phyloP scores from a whole-genome alignment of 2,797 vertebrate genomes.

The Anomalospiza imberbis region DNA sequence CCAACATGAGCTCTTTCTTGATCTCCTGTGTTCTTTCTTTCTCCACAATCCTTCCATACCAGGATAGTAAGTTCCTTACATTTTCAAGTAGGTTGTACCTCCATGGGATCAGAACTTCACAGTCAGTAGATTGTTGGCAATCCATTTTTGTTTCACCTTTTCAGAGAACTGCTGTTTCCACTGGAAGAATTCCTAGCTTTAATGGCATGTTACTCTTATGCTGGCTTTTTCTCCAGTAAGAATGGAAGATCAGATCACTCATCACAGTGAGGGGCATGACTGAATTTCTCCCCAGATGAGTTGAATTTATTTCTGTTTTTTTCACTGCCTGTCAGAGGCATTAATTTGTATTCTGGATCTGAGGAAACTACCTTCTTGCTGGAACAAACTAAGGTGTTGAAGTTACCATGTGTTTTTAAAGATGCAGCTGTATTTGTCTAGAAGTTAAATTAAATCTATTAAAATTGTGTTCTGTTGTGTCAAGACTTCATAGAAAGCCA shows the following conservation, averaged over 20 bases:
- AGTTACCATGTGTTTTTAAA: neutral
- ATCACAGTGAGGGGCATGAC: neutral
- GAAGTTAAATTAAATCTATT: too few relatives aligned
- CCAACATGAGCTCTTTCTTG: neutral
- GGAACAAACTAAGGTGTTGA: neutral
- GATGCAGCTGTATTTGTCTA: neutral
- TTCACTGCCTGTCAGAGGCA: neutral
- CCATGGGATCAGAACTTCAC: neutral
- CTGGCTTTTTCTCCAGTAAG: neutral
- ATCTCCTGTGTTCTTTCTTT: neutral
- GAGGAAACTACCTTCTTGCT: neutral
- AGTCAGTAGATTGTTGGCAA: neutral
- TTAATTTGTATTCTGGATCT: neutral
- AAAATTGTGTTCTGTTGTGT: neutral
- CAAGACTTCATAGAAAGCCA: neutral
- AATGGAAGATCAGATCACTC: neutral
- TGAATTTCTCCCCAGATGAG: neutral
- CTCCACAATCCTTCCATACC: neutral
- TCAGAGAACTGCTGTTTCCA: neutral
- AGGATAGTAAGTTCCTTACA: neutral
- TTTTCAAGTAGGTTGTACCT: neutral
- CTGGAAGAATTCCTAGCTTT: neutral
- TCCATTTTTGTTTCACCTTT: neutral
- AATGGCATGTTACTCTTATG: neutral
- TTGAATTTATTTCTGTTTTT: neutral